Evolutionary conservation across 2,888 invertebrate genomes (phyloP), one percentile per base, ranked within the genome.

Genomic region (Lepidochrysops patricia): DNA sequence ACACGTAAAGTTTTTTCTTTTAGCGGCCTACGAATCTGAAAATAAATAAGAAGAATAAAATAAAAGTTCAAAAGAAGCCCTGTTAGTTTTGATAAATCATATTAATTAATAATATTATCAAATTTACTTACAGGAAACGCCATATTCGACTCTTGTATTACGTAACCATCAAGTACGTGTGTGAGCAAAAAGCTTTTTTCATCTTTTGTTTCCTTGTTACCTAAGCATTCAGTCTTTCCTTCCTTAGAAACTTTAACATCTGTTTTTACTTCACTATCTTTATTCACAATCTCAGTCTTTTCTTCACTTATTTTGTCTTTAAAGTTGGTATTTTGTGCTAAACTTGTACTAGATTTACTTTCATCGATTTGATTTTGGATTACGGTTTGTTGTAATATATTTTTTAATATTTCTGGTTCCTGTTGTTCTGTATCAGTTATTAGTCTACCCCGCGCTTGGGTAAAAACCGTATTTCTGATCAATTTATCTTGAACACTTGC

Each of bases 91-190:
- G 9, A 12, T 56, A 4, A 34, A 4, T 19, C 9, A 56, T 29
- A 19, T 61, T 68, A 81, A 87, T 83, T 72, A 88, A 52, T 27
- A 7, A 43, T 26, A 26, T 27, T 12, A 29, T 29, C 32, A n/a
- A 50, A 23, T 19, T 60, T 69, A 82, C 87, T 82, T 73, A 89
- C 88, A 43, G 86, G 80, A 65, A 89, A 89, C 6, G 89, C 86
- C 1, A 82, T 72, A 66, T 84, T 88, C 0, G 89, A 88, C 64
- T 89, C 89, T 64, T 89, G 89, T 61, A 89, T 88, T 1, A 89
- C 85, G 61, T 80, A 83, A 25, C 88, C 88, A 58, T 88, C 88
- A 6, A 89, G 67, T 1, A 89, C 88, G 57, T 89, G 89, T 0
- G 88, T 89, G 1, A 88, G 67, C 63, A 76, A 70, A 61, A 68